Conservation (phyloP, 2,888 invertebrate species). For the Sinodicranocentrus sp. region DNA sequence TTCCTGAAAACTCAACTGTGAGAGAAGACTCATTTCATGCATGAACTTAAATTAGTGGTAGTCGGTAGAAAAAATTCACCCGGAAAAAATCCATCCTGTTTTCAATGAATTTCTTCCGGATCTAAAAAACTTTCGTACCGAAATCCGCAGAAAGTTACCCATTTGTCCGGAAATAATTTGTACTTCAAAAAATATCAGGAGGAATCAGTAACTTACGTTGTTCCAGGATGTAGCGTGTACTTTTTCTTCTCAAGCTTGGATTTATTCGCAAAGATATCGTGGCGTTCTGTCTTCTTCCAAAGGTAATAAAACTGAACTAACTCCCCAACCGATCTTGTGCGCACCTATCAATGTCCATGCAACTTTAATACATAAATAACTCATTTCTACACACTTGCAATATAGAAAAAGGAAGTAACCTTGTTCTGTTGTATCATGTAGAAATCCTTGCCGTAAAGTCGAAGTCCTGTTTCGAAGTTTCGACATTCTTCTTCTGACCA, state of each 20-base stretch:
- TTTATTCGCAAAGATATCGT: conserved; percentile 93
- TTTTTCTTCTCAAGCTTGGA: conserved; percentile 94
- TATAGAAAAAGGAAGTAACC: conserved; percentile 79
- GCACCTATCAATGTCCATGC: conserved; percentile 81
- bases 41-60: too few relatives aligned
- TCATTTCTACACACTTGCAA: not conserved
- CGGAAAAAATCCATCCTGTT: too few relatives aligned
- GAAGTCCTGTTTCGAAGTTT: conserved; percentile 96
- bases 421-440: conserved; percentile 95
- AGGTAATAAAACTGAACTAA: conserved; percentile 93
- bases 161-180: too few relatives aligned
- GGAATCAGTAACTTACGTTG: conserved; percentile 82
- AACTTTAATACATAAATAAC: conserved; percentile 48
- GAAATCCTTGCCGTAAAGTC: conserved; percentile 97
- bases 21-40: too few relatives aligned
- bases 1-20: too few relatives aligned
- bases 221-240: conserved; percentile 93
- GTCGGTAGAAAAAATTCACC: too few relatives aligned
- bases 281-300: conserved; percentile 99
- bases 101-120: too few relatives aligned
- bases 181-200: conserved; percentile 26
- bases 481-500: conserved; percentile 99
- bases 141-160: too few relatives aligned
- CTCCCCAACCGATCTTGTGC: conserved; percentile 96
- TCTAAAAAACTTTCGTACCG: too few relatives aligned